Base-by-base conservation (phyloP, 1,140 invertebrate genomes). In the Leptestheria dahalacensis region DNA sequence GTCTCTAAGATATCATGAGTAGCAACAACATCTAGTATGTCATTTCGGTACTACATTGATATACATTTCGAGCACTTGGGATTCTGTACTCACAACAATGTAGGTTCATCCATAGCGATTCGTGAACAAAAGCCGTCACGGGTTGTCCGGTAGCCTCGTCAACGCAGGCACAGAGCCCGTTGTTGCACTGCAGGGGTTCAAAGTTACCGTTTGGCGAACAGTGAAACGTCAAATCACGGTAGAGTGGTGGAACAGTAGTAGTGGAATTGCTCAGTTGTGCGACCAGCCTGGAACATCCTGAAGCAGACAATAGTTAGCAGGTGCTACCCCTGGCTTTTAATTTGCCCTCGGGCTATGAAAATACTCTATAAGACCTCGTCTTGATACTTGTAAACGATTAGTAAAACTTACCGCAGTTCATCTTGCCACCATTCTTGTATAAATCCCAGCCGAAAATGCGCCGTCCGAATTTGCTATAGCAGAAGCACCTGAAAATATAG, bases 191-290 rank as follows among this genome's bases (percentile, higher is more conserved):
- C 12, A 66, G 60, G 11, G 59, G 9, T 6, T 65, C 64, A 56
- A 65, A 66, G 51, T 66, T 66, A 9, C 65, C 65, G 59, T 66
- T 64, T 0, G 50, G 26, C 10, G 60, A 53, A 25, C 65, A 66
- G 18, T 63, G 57, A 33, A 25, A 50, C 24, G 49, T 52, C 10
- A 60, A 18, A 29, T 60, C 58, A 10, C 18, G 11, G 53, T 55
- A n/a, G n/a, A n/a, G n/a, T n/a, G n/a, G n/a, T n/a, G n/a, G n/a
- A n/a, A n/a, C n/a, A n/a, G n/a, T 55, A 12, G 47, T n/a, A 10
- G 29, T 20, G 48, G 20, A 26, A n/a, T 33, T 23, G 15, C 23
- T 50, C 15, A 60, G 51, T 12, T 60, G 25, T 20, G 49, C 51
- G 9, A 60, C 49, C 49, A 60, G 51, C 12, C 58, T 50, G 9